These are phyloP conservation scores for Ceramica pisi DNA, from an alignment of 2,888 invertebrate genomes.

Conservation along the genomic window DNA sequence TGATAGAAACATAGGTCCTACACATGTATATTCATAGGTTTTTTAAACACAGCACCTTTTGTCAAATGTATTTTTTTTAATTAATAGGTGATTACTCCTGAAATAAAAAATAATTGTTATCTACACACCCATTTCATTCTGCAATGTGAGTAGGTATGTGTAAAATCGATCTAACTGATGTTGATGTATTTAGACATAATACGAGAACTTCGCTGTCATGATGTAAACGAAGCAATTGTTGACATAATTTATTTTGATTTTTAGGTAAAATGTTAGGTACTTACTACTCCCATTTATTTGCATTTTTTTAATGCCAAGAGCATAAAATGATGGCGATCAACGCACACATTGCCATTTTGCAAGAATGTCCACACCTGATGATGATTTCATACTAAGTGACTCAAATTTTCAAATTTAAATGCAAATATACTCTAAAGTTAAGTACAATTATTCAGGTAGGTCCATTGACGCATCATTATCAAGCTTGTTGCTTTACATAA, in stretches of 20 bases:
- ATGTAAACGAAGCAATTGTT: background rate
- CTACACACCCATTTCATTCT: background rate
- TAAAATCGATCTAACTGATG: background rate
- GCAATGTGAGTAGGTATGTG: background rate
- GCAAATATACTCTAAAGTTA: slow-evolving; percentile 1
- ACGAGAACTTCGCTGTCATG: background rate
- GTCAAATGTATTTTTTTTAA: too few species aligned
- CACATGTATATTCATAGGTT: too few species aligned
- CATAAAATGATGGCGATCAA: background rate
- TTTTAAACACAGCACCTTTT: too few species aligned
- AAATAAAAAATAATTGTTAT: too few species aligned
- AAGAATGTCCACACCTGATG: background rate
- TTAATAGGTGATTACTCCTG: too few species aligned
- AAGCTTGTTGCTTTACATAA: slow-evolving; percentile 24
- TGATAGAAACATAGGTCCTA: background rate
- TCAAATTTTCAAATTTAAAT: slow-evolving; percentile 24
- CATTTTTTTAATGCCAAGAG: too few species aligned
- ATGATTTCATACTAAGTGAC: slow-evolving; percentile 16
- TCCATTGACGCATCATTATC: slow-evolving; percentile 32
- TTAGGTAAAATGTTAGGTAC: too few species aligned
- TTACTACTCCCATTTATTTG: background rate
- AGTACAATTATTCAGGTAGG: slow-evolving; percentile 24
- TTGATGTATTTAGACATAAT: background rate
- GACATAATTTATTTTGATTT: background rate
- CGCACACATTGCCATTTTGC: background rate